A percentile compares a stretch with the other conserved stretches of the same genome.
These are phyloP conservation scores for Hecatera dysodea DNA, from an alignment of 2,888 invertebrate genomes.

Conservation along the genomic window DNA sequence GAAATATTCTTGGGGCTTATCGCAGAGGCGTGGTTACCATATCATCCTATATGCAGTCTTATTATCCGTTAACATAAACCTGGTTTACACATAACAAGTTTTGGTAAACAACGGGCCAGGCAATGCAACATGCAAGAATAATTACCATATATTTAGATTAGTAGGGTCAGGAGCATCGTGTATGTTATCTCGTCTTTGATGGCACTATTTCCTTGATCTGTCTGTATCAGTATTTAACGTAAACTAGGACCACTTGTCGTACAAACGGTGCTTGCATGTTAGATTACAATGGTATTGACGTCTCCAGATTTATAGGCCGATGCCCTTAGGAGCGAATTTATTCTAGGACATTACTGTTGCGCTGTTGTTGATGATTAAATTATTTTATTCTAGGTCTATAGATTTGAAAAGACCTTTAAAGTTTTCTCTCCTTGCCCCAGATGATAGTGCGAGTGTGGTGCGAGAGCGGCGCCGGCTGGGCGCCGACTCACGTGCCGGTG, in stretches of 20 bases:
- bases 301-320: no score
- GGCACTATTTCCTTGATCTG: neutral
- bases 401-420: neutral
- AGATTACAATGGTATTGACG: no score
- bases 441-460: conserved; percentile 93
- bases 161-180: neutral
- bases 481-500: conserved; percentile 91
- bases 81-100: neutral
- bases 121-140: neutral
- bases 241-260: no score
- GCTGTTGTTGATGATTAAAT: no score
- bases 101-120: neutral
- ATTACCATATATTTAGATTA: neutral
- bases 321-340: no score
- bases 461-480: conserved; percentile 89
- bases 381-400: no score
- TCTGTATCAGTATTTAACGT: neutral
- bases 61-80: neutral
- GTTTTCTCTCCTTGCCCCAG: conserved; percentile 75
- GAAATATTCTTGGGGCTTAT: neutral
- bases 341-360: no score
- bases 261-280: no score
- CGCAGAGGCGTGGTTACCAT: neutral
- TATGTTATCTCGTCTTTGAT: neutral
- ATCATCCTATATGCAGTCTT: neutral